Evolutionary conservation across 2,888 invertebrate genomes (phyloP).

Genomic region (Himalopsyche kuldschensis): DNA sequence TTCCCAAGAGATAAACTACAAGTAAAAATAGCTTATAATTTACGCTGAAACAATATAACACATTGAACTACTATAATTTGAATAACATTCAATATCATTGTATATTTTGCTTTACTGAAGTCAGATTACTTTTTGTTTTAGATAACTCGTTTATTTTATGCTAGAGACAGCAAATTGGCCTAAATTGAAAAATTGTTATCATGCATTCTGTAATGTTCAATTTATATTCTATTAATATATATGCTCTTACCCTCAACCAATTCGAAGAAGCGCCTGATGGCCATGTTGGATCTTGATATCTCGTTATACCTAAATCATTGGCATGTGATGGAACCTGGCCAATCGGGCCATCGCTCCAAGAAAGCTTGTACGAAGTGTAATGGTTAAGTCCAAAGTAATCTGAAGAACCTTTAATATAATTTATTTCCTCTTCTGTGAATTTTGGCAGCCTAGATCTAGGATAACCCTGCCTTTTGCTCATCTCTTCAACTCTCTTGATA

Average conservation of each 20-base stretch:
- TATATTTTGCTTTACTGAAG: no score
- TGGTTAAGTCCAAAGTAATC: slow-evolving; percentile 59
- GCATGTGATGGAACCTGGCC: slow-evolving; percentile 60
- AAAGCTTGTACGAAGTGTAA: slow-evolving; percentile 55
- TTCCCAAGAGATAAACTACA: no score
- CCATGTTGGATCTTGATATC: slow-evolving; percentile 63
- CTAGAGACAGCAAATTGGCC: no score
- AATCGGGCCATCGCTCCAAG: slow-evolving; percentile 52
- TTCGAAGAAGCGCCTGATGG: slow-evolving; percentile 60
- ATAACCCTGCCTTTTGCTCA: slow-evolving; percentile 59
- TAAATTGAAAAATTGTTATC: no score
- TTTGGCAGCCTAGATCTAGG: slow-evolving; percentile 60
- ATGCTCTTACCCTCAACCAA: slow-evolving; percentile 61
- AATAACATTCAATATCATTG: no score
- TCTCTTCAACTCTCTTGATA: slow-evolving; percentile 57
- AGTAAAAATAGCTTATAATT: no score
- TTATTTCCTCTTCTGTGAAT: slow-evolving; percentile 57
- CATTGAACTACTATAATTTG: no score
- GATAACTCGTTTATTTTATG: background rate
- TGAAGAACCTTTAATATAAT: slow-evolving; percentile 53
- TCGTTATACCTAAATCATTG: slow-evolving; percentile 64
- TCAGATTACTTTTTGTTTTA: no score
- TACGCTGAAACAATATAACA: no score
- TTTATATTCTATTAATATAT: no score
- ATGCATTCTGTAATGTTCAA: no score